These are phyloP conservation scores for Eupithecia subfuscata DNA, from an alignment of 2,888 invertebrate species.

Conservation along the genomic window DNA sequence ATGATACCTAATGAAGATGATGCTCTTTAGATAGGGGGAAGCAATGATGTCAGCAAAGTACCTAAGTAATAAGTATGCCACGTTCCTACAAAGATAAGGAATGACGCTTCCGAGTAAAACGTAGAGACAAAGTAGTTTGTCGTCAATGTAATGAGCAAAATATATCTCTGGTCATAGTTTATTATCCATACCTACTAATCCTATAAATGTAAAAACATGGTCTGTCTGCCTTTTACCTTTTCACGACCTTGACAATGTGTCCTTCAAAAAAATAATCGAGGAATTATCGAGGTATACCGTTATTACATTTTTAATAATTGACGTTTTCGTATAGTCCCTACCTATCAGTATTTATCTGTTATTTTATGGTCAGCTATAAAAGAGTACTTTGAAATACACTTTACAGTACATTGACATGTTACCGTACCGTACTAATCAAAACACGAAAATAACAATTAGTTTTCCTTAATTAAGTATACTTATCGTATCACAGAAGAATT, in stretches of 20 bases:
- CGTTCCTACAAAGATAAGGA: neutral
- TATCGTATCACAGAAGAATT: too few species aligned
- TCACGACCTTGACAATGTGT: neutral
- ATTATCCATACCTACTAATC: neutral
- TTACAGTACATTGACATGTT: neutral
- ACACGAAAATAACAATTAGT: neutral
- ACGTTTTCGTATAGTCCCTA: neutral
- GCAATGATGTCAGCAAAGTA: neutral
- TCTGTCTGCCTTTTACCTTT: neutral
- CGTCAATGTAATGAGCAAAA: neutral
- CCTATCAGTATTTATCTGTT: neutral
- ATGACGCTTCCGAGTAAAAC: neutral
- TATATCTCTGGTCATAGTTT: neutral
- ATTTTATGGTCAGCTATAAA: neutral
- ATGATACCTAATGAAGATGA: neutral
- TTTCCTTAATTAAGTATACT: neutral
- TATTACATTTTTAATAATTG: neutral
- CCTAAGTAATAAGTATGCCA: neutral
- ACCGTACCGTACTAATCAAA: neutral
- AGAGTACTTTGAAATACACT: neutral
- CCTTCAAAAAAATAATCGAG: too few species aligned
- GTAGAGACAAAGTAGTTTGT: neutral
- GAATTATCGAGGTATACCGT: neutral
- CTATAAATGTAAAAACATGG: neutral
- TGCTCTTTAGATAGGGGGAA: neutral